phyloP scores from a whole-genome alignment of 2,797 vertebrate species.

The Sebastes alutus region DNA sequence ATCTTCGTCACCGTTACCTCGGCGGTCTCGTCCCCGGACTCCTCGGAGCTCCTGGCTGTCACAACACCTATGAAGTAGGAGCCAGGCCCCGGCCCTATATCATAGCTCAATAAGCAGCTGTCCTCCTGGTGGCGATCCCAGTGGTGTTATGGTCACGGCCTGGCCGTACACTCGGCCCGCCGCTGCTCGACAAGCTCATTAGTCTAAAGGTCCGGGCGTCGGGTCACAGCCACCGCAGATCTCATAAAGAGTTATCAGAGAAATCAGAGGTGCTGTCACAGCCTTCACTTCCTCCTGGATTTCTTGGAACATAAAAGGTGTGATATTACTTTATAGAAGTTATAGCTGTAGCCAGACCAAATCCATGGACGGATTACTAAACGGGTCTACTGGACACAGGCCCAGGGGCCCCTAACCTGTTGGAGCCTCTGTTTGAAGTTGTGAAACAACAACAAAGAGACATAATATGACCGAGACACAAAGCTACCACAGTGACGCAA shows the following conservation, averaged over 20 bases:
- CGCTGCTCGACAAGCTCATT: conserved; percentile 28
- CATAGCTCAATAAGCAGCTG: conserved; percentile 61
- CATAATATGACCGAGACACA: no score
- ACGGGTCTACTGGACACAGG: no score
- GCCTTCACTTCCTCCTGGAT: not conserved
- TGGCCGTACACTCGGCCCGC: conserved; percentile 17
- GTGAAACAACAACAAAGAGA: no score
- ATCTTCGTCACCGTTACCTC: conserved; percentile 54
- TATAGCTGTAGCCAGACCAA: not conserved
- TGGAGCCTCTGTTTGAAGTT: no score
- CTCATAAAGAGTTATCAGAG: conserved; percentile 1
- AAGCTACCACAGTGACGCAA: no score
- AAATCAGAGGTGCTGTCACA: not conserved
- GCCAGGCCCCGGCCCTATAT: conserved; percentile 29
- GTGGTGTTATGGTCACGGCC: conserved; percentile 28
- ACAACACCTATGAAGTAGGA: conserved; percentile 39
- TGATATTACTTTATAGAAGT: not conserved
- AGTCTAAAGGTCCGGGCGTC: conserved; percentile 4
- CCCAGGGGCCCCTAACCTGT: no score
- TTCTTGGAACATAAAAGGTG: not conserved
- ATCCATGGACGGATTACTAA: not conserved
- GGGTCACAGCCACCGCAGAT: not conserved
- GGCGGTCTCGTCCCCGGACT: conserved; percentile 11
- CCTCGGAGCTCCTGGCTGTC: conserved; percentile 35
- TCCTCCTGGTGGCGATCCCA: conserved; percentile 26